These are phyloP conservation scores for Amiota minor DNA, from an alignment of 2,888 invertebrate genomes.

Conservation along the genomic window DNA sequence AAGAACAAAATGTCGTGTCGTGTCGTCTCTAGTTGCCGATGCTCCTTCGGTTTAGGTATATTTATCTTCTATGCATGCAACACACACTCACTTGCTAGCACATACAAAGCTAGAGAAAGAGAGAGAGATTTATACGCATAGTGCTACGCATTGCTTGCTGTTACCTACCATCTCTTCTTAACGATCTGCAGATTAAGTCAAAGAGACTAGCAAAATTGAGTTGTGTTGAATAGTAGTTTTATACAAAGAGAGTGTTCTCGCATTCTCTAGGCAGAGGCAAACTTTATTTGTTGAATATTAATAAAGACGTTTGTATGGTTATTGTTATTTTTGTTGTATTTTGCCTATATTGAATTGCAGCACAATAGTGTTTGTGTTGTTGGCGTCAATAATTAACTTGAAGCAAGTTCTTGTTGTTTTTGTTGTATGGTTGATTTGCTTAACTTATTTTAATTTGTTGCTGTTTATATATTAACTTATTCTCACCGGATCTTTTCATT, in stretches of 20 bases:
- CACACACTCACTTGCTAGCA: no score
- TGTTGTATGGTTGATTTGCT: constrained; percentile 33
- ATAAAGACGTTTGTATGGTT: constrained; percentile 12
- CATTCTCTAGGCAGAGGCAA: neutral
- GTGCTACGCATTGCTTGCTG: neutral
- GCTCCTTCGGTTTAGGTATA: no score
- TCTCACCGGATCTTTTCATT: constrained; percentile 56
- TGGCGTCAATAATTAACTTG: neutral
- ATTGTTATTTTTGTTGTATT: neutral
- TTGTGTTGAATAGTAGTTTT: constrained; percentile 37
- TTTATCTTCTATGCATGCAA: no score
- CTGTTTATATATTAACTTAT: constrained; percentile 10
- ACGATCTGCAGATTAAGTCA: neutral
- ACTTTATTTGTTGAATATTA: constrained; percentile 16
- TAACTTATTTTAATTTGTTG: constrained; percentile 6
- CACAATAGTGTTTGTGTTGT: neutral
- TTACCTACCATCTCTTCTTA: neutral
- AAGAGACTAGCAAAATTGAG: constrained; percentile 35
- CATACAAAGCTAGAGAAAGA: no score
- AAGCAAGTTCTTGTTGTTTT: constrained; percentile 10
- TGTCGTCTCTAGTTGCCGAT: no score
- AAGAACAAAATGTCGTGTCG: no score
- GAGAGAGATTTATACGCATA: no score
- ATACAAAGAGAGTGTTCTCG: constrained; percentile 26
- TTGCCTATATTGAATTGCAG: constrained; percentile 18